Base-by-base conservation (phyloP, 2,113 vertebrate species). In the Poecilia latipinna region DNA sequence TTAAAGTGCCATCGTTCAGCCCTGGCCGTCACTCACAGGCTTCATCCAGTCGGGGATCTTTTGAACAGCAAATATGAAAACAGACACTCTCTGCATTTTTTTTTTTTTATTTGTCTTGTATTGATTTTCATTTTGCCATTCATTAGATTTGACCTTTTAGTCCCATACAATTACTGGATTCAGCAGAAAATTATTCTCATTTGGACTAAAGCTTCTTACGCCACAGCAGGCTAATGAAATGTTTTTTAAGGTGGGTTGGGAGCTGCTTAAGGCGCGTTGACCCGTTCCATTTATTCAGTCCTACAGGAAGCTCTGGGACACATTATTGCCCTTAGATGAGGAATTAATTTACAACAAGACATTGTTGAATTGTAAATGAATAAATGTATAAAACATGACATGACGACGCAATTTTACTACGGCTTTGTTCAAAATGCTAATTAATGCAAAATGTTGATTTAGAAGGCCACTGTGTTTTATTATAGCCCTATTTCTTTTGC, bases 261-360 rank as follows among this genome's bases (percentile, higher is more conserved):
- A 63, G 77, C 79, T 62, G 86, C 84, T 91, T 68, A 79, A 88
- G 86, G 84, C 90, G 74, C 80, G 57, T 67, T 87, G 90, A 88
- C 82, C 80, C 72, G 79, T 68, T 78, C 80, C 86, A 85, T 88
- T 89, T 80, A 88, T 85, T 88, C 70, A 68, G 42, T 54, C 3
- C 24, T 64, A 83, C 61, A 75, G 72, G 61, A 81, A 82, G 88
- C 69, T 78, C 67, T 83, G 61, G 67, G 70, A 84, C 75, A 83
- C 75, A 48, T 84, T 77, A 85, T 70, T 78, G 69, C 78, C 84
- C 75, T 89, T 74, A 82, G 75, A 86, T 79, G 82, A 88, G 72
- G 74, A 88, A 87, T 88, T 88, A 28, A 90, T 89, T 88, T 87
- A 86, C 74, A 80, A 83, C 37, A 85, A 85, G 74, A 79, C 71